phyloP scores from a whole-genome alignment of 2,797 vertebrate species.

The Cyclopterus lumpus region DNA sequence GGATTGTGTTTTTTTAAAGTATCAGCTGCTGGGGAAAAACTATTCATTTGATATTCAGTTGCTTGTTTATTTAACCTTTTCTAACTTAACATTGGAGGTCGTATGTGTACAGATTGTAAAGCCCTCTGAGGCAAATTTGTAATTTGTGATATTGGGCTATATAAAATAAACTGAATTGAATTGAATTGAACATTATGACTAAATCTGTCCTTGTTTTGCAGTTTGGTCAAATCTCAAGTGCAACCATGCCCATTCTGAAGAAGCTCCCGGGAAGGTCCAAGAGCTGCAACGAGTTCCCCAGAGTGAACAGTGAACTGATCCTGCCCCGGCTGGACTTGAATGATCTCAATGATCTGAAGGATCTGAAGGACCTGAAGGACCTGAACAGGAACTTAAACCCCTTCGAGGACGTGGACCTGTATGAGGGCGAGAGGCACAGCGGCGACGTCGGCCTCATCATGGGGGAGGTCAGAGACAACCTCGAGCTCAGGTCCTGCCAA shows the following conservation, averaged over 20 bases:
- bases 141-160: too few species aligned
- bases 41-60: not conserved
- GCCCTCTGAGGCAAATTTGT: too few species aligned
- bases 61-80: not conserved
- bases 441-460: slow-evolving; percentile 79
- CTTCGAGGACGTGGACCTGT: slow-evolving; percentile 82
- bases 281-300: slow-evolving; percentile 79
- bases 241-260: slow-evolving; percentile 86
- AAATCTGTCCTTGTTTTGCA: slow-evolving; percentile 61
- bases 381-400: slow-evolving; percentile 83
- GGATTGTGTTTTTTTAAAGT: not conserved
- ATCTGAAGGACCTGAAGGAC: slow-evolving; percentile 72
- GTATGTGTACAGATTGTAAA: too few species aligned
- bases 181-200: not conserved
- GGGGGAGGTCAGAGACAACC: slow-evolving; percentile 67
- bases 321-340: slow-evolving; percentile 80
- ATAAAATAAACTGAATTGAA: too few species aligned
- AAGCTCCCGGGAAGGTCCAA: slow-evolving; percentile 84
- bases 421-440: slow-evolving; percentile 69
- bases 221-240: slow-evolving; percentile 56
- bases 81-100: too few species aligned
- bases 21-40: not conserved
- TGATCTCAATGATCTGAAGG: slow-evolving; percentile 75
- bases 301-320: slow-evolving; percentile 80
- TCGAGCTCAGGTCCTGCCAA: slow-evolving; percentile 65